These are phyloP conservation scores for Saturnia pavonia DNA, from an alignment of 2,888 invertebrate genomes.

Conservation along the genomic window DNA sequence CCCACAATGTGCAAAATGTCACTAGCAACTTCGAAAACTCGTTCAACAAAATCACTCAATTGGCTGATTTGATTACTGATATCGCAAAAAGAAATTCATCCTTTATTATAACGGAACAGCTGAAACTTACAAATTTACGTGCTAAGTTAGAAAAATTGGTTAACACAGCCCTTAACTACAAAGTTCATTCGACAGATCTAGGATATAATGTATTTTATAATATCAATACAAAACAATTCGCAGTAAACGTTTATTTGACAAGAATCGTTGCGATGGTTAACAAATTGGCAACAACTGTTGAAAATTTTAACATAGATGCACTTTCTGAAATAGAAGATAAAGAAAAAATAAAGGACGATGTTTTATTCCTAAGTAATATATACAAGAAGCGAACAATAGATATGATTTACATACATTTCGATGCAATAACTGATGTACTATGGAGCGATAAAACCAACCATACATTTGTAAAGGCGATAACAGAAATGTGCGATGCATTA, in stretches of 20 bases:
- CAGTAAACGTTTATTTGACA: constrained; percentile 57
- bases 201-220: constrained; percentile 56
- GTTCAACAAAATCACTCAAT: constrained; percentile 47
- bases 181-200: constrained; percentile 49
- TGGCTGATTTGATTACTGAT: constrained; percentile 46
- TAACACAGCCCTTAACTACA: constrained; percentile 53
- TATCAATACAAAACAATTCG: constrained; percentile 57
- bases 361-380: constrained; percentile 49
- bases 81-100: constrained; percentile 49
- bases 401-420: constrained; percentile 60
- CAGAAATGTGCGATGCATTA: constrained; percentile 50
- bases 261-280: constrained; percentile 58
- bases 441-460: constrained; percentile 50
- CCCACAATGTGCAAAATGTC: constrained; percentile 49
- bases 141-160: constrained; percentile 52
- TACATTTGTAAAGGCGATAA: constrained; percentile 50
- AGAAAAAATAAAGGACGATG: constrained; percentile 45
- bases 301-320: constrained; percentile 41
- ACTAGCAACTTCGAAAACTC: constrained; percentile 60
- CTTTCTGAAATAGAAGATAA: constrained; percentile 35
- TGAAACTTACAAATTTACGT: constrained; percentile 47
- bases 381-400: constrained; percentile 63
- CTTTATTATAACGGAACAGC: constrained; percentile 37
- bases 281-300: constrained; percentile 50
- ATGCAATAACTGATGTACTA: constrained; percentile 60